Evolutionary conservation across 2,888 invertebrate genomes (phyloP).

Genomic region (Hirtodrosophila duncani): DNA sequence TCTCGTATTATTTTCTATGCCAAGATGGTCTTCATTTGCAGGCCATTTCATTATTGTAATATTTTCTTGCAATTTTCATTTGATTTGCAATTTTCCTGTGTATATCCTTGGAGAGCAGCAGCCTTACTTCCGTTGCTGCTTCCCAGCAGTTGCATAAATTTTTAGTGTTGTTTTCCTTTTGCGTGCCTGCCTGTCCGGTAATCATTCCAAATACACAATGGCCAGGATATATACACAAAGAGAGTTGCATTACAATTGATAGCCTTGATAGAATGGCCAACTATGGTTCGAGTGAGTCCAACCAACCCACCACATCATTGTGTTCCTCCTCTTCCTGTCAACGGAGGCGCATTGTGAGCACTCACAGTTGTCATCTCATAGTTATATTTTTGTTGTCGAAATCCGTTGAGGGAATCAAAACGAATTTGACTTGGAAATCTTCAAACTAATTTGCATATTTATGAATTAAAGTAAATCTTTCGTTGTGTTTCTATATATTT

Average conservation of each 20-base stretch:
- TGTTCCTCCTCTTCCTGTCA: too few relatives aligned
- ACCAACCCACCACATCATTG: too few relatives aligned
- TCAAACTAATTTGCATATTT: too few relatives aligned
- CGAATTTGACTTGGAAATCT: too few relatives aligned
- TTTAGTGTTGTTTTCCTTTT: slow-evolving; percentile 32
- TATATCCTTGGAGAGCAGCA: slow-evolving; percentile 38
- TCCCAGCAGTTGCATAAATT: slow-evolving; percentile 41
- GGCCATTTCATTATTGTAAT: slow-evolving; percentile 16
- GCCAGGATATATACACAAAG: slow-evolving; percentile 18
- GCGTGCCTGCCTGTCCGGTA: slow-evolving; percentile 21
- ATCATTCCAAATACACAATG: slow-evolving; percentile 62
- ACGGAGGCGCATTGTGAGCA: too few relatives aligned
- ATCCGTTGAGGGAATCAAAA: too few relatives aligned
- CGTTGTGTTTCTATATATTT: too few relatives aligned
- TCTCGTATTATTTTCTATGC: slow-evolving; percentile 14
- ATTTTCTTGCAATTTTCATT: slow-evolving; percentile 39
- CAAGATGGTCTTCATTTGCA: not conserved
- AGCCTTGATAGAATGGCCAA: slow-evolving; percentile 31
- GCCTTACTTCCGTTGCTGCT: slow-evolving; percentile 2
- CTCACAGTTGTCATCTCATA: too few relatives aligned
- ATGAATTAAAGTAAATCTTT: too few relatives aligned
- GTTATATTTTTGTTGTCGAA: too few relatives aligned
- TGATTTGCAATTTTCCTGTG: slow-evolving; percentile 2
- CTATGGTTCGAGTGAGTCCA: too few relatives aligned
- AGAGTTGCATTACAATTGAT: slow-evolving; percentile 40